A percentile compares a stretch with the other conserved stretches of the same genome.
Evolutionary conservation across 2,797 vertebrate species (phyloP).

Genomic region (Chelidonichthys spinosus): DNA sequence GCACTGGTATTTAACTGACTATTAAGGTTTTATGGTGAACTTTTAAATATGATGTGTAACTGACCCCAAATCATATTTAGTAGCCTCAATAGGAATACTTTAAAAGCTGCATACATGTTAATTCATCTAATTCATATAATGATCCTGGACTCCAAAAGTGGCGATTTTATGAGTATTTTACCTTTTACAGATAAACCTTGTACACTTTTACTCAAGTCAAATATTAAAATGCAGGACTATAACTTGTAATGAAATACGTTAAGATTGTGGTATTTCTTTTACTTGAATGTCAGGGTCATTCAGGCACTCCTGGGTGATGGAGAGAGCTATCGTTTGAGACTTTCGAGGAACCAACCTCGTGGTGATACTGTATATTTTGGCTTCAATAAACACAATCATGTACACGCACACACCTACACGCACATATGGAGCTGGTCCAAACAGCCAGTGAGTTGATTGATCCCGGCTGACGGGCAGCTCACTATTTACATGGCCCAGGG

Average conservation of each 20-base stretch:
- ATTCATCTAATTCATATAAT: not conserved
- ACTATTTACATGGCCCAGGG: slow-evolving; percentile 73
- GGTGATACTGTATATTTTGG: slow-evolving; percentile 28
- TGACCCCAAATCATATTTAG: not conserved
- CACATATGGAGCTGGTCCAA: slow-evolving; percentile 75
- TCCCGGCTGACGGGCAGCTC: slow-evolving; percentile 71
- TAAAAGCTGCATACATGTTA: not conserved
- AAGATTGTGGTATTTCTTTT: not conserved
- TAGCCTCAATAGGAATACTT: not conserved
- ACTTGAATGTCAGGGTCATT: slow-evolving; percentile 1
- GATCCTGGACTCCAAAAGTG: not conserved
- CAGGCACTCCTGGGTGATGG: not conserved
- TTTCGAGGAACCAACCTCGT: slow-evolving; percentile 12
- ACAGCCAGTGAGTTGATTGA: slow-evolving; percentile 78
- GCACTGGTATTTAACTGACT: not conserved
- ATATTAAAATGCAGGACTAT: not conserved
- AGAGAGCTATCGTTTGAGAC: slow-evolving; percentile 16
- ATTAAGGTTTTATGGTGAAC: not conserved
- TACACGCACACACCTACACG: slow-evolving; percentile 29
- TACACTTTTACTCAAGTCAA: not conserved
- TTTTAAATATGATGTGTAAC: not conserved
- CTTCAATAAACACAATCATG: slow-evolving; percentile 53
- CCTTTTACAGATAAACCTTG: not conserved
- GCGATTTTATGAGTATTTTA: not conserved
- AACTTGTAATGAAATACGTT: not conserved